Percentiles rank a stretch among this genome's conserved stretches.
phyloP scores from a whole-genome alignment of 2,113 vertebrate species.

The Albula goreensis region DNA sequence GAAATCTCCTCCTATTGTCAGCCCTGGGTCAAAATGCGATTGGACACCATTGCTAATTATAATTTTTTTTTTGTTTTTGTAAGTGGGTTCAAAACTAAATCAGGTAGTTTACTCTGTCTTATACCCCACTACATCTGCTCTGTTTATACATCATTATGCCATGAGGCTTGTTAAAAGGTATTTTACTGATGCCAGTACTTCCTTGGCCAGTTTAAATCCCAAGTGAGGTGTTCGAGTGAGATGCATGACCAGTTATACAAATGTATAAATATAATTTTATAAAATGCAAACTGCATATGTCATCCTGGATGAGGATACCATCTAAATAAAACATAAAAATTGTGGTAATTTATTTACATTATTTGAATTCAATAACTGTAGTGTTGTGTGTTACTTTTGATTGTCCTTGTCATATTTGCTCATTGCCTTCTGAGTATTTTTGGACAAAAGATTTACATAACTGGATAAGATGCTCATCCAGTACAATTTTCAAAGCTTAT shows the following conservation, averaged over 20 bases:
- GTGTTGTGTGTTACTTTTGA: no score
- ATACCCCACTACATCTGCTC: background rate
- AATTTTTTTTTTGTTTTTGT: background rate
- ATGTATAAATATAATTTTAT: background rate
- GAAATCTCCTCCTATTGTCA: no score
- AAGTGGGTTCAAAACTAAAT: no score
- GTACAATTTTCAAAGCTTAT: background rate
- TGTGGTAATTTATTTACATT: no score
- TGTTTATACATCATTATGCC: background rate
- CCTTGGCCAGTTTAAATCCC: background rate
- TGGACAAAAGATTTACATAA: no score
- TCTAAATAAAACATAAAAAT: no score
- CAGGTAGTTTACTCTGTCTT: background rate
- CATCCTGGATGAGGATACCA: no score
- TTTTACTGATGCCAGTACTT: no score
- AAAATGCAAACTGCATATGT: background rate
- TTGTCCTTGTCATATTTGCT: no score
- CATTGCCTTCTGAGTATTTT: no score
- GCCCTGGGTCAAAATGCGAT: background rate
- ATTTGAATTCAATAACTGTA: no score
- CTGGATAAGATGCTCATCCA: background rate
- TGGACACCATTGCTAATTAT: background rate
- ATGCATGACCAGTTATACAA: background rate
- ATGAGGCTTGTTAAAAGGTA: background rate
- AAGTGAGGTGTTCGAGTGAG: background rate